phyloP scores from a whole-genome alignment of 2,797 vertebrate species.

The Thaleichthys pacificus region DNA sequence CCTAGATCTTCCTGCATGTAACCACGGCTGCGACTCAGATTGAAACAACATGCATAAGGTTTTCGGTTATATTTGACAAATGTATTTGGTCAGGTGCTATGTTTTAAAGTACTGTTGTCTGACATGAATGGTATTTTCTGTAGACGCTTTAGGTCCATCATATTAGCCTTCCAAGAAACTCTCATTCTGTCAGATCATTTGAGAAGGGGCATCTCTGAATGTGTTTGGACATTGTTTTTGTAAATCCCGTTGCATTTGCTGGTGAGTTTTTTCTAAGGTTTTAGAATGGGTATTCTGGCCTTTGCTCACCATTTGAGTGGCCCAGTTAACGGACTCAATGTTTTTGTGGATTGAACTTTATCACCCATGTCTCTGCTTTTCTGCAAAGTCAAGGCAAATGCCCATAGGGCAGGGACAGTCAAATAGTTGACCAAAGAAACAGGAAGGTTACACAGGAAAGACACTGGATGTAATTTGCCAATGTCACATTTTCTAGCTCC shows the following conservation, averaged over 20 bases:
- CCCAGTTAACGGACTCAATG: not conserved
- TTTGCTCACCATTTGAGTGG: not conserved
- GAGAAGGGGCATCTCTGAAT: not conserved
- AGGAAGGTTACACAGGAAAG: slow-evolving; percentile 40
- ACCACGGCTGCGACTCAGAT: not conserved
- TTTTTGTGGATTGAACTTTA: not conserved
- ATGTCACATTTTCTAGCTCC: not conserved
- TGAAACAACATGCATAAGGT: not conserved
- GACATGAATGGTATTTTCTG: not conserved
- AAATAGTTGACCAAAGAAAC: slow-evolving; percentile 41
- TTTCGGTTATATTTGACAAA: not conserved
- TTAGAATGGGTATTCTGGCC: not conserved
- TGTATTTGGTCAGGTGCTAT: not conserved
- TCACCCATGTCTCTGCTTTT: not conserved
- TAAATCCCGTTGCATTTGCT: too few relatives aligned
- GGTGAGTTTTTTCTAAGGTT: not conserved
- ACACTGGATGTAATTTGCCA: slow-evolving; percentile 34
- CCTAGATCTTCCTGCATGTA: not conserved
- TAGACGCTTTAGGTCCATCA: not conserved
- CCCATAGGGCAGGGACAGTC: slow-evolving; percentile 32
- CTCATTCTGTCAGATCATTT: too few relatives aligned
- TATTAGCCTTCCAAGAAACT: not conserved
- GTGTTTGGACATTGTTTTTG: not conserved
- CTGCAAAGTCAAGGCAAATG: not conserved
- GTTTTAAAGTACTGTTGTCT: not conserved